Conservation (phyloP, 92 coral and sea anemone genomes). For the Epizoanthus scotinus region DNA sequence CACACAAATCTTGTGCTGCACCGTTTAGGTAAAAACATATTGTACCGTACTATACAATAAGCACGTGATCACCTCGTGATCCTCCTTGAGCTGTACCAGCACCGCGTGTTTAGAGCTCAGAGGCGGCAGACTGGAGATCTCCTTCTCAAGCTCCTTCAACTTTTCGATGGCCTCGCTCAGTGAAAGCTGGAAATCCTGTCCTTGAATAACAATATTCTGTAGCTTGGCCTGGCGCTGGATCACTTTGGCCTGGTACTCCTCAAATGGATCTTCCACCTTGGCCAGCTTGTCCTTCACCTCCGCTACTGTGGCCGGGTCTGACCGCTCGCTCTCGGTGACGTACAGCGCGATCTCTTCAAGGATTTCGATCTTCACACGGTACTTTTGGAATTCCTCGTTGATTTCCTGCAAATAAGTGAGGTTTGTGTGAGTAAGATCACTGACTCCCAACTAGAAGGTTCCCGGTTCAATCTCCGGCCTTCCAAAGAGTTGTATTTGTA, state of each 20-base stretch:
- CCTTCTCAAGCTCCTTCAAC: conserved; percentile 75
- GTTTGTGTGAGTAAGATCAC: too few species aligned
- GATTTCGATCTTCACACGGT: conserved; percentile 78
- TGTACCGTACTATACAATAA: neutral
- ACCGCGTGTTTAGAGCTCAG: conserved; percentile 75
- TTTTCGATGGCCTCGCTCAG: conserved; percentile 73
- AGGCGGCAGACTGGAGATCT: conserved; percentile 60
- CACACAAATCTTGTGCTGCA: neutral
- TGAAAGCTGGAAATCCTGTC: conserved; percentile 78
- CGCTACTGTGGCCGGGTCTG: conserved; percentile 86
- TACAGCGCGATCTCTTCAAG: conserved; percentile 73
- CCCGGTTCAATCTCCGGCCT: too few species aligned
- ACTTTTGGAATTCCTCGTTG: conserved; percentile 77
- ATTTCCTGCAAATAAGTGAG: conserved; percentile 67
- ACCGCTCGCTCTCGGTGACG: conserved; percentile 66
- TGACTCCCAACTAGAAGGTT: too few species aligned
- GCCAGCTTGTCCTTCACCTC: conserved; percentile 71
- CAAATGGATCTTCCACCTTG: conserved; percentile 72
- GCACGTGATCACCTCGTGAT: conserved; percentile 80
- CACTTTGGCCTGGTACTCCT: conserved; percentile 77
- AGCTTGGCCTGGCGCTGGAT: conserved; percentile 79
- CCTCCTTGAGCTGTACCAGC: conserved; percentile 80
- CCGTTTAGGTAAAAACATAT: neutral
- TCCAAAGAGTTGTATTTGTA: too few species aligned
- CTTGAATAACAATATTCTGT: conserved; percentile 74